Evolutionary conservation across 2,888 invertebrate genomes (phyloP).

Genomic region (Drosophila greeni): DNA sequence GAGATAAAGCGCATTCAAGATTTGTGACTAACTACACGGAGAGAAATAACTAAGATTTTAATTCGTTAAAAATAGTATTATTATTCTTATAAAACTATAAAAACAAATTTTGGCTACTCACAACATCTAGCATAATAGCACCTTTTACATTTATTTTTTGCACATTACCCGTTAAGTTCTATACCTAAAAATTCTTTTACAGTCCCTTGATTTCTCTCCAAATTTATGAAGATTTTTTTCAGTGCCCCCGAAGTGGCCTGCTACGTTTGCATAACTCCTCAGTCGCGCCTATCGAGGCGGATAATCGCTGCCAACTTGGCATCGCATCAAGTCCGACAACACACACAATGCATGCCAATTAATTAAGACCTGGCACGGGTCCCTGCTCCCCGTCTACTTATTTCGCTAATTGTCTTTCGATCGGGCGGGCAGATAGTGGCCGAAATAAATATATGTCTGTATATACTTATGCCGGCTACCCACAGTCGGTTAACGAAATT

Average conservation of each 20-base stretch:
- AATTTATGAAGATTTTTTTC: not conserved
- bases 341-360: slow-evolving; percentile 69
- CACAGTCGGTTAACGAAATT: slow-evolving; percentile 11
- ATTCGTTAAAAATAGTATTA: no score
- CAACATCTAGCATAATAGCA: not conserved
- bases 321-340: slow-evolving; percentile 59
- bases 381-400: slow-evolving; percentile 54
- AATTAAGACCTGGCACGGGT: slow-evolving; percentile 64
- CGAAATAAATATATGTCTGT: slow-evolving; percentile 21
- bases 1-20: slow-evolving; percentile 52
- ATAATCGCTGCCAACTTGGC: slow-evolving; percentile 66
- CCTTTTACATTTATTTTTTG: not conserved
- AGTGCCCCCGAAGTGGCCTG: slow-evolving; percentile 3
- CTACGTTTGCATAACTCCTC: slow-evolving; percentile 25
- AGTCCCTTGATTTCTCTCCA: no score
- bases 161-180: not conserved
- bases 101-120: not conserved
- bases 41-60: not conserved
- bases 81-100: no score
- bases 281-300: slow-evolving; percentile 23
- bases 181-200: rapidly evolving
- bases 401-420: slow-evolving; percentile 68
- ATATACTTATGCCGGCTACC: slow-evolving; percentile 10
- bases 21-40: slow-evolving; percentile 61
- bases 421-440: slow-evolving; percentile 49